Evolutionary conservation across 1,140 invertebrate genomes (phyloP).

Genomic region (Wiebesia pumilae): DNA sequence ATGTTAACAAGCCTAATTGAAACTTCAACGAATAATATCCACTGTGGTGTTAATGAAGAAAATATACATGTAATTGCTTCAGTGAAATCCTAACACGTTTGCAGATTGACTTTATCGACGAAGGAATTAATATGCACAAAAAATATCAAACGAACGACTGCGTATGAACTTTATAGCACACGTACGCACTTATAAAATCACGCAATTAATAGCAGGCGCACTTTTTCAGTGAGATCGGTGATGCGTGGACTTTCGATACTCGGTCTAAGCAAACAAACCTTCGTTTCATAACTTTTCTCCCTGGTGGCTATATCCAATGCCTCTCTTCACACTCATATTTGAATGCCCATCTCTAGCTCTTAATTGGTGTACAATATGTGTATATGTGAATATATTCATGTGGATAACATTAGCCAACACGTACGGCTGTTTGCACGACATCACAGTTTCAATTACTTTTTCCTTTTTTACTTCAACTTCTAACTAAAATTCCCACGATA

Average conservation of each 20-base stretch:
- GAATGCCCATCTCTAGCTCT: background rate
- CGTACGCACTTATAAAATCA: background rate
- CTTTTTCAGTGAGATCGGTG: slow-evolving; percentile 51
- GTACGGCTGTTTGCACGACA: too few species aligned
- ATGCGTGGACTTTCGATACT: slow-evolving; percentile 61
- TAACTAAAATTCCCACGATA: slow-evolving; percentile 6
- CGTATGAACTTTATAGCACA: background rate
- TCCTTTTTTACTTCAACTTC: background rate
- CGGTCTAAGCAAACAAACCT: slow-evolving; percentile 69
- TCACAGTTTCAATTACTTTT: background rate
- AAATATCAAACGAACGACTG: background rate
- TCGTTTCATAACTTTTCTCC: slow-evolving; percentile 65
- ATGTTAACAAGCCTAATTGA: too few species aligned
- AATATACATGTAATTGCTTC: too few species aligned
- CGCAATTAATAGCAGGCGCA: background rate
- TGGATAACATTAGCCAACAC: background rate
- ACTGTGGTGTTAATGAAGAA: too few species aligned
- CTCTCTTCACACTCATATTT: background rate
- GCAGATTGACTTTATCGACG: too few species aligned
- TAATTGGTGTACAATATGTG: background rate
- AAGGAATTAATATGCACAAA: too few species aligned
- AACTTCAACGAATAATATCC: too few species aligned
- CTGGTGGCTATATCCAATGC: background rate
- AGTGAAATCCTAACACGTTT: too few species aligned
- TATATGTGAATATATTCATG: background rate